These are phyloP conservation scores for Nicator chloris DNA, from an alignment of 2,113 vertebrate species.

Conservation along the genomic window DNA sequence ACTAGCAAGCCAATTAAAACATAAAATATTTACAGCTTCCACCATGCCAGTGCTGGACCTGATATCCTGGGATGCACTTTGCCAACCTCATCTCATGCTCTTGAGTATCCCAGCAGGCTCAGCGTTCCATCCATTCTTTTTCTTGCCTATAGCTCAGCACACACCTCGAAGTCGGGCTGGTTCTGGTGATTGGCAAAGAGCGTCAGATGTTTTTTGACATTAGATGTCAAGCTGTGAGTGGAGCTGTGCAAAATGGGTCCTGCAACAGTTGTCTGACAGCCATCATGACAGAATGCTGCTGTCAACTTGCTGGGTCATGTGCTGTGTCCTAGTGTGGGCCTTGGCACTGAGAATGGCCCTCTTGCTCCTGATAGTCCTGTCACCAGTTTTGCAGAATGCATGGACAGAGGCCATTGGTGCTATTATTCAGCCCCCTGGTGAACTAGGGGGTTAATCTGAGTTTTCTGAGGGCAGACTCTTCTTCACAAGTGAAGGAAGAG, in stretches of 20 bases:
- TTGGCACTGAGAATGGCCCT: not conserved
- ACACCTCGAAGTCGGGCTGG: not conserved
- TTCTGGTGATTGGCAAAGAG: not conserved
- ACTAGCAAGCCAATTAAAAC: not conserved
- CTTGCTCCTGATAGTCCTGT: not conserved
- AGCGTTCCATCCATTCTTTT: not conserved
- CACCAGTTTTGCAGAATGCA: not conserved
- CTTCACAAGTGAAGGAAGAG: not conserved
- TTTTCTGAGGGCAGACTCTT: not conserved
- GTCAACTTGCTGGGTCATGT: not conserved
- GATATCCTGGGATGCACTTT: not conserved
- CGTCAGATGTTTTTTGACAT: not conserved
- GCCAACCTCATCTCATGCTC: not conserved
- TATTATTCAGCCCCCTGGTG: not conserved
- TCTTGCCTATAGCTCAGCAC: not conserved
- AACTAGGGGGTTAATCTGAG: not conserved
- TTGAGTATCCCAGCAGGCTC: not conserved
- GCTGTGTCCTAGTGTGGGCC: fast-evolving
- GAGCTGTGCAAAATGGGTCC: not conserved
- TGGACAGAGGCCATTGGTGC: not conserved
- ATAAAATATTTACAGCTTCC: not conserved
- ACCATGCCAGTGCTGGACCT: not conserved
- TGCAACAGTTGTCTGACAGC: not conserved
- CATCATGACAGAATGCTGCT: not conserved
- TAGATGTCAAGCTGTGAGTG: not conserved